phyloP scores from a whole-genome alignment of 2,113 vertebrate genomes.

The Sturnira hondurensis region DNA sequence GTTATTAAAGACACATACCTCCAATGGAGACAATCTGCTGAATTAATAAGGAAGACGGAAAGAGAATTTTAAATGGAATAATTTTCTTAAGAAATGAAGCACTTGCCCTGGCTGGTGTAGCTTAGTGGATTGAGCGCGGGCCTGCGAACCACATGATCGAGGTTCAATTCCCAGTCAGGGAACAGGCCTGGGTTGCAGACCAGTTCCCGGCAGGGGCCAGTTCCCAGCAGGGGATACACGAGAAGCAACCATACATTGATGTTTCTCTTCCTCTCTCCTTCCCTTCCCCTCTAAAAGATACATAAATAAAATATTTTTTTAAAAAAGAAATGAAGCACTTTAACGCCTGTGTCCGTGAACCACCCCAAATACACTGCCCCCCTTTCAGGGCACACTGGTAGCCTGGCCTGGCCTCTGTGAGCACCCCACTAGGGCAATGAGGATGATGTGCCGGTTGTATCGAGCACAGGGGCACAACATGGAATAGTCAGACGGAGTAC shows the following conservation, averaged over 20 bases:
- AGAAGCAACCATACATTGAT: no score
- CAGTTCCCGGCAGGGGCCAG: no score
- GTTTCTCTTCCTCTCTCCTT: no score
- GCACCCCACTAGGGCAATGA: not conserved
- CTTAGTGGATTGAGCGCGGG: no score
- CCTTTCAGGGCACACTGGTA: not conserved
- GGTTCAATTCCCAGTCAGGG: no score
- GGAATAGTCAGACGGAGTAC: not conserved
- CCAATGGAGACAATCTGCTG: not conserved
- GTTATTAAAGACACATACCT: not conserved
- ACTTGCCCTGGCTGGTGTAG: no score
- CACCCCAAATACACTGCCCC: not conserved
- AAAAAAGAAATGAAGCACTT: constrained; percentile 13
- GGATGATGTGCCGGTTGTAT: not conserved
- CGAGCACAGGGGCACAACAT: not conserved
- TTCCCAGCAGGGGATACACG: no score
- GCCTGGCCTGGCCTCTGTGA: not conserved
- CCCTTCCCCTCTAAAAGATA: no score
- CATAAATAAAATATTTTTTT: no score
- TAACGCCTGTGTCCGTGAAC: not conserved
- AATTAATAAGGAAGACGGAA: constrained; percentile 40
- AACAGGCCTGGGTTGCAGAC: no score
- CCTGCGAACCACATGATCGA: no score
- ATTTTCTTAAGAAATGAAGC: constrained; percentile 33
- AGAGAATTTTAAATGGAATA: constrained; percentile 30